Percentiles rank a stretch among this genome's conserved stretches.
These are phyloP conservation scores for Melanocharis versteri DNA, from an alignment of 2,113 vertebrate genomes.

Conservation along the genomic window DNA sequence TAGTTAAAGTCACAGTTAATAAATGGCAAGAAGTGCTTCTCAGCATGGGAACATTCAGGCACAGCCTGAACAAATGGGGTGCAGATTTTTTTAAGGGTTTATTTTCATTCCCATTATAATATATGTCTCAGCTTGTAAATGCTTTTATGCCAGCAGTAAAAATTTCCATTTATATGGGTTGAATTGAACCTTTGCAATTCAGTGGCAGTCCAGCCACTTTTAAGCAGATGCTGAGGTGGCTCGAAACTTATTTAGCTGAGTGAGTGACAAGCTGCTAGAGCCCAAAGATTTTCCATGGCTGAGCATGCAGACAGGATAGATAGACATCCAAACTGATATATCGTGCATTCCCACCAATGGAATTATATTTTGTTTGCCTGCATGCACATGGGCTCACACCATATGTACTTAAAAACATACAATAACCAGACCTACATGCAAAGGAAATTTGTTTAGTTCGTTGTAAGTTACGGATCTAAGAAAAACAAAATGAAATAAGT, in stretches of 20 bases:
- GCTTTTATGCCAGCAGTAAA: constrained; percentile 44
- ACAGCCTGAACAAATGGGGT: constrained; percentile 58
- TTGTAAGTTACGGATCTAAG: neutral
- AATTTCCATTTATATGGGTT: constrained; percentile 28
- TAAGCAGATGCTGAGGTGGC: constrained; percentile 35
- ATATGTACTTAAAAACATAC: neutral
- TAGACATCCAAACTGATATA: neutral
- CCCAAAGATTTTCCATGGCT: neutral
- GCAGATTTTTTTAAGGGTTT: constrained; percentile 58
- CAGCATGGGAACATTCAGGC: constrained; percentile 27
- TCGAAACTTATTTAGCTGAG: constrained; percentile 10
- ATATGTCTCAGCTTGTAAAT: constrained; percentile 44
- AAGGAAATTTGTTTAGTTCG: neutral
- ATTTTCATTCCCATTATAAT: constrained; percentile 18
- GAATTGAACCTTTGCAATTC: constrained; percentile 37
- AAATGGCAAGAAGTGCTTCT: constrained; percentile 60
- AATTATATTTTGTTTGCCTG: neutral
- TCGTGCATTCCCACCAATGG: neutral
- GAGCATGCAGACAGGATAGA: neutral
- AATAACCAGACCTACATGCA: neutral
- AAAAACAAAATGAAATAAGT: neutral
- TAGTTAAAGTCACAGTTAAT: constrained; percentile 63
- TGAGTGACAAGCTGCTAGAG: constrained; percentile 20
- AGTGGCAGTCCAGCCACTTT: constrained; percentile 17
- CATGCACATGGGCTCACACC: neutral